Conservation (phyloP, 92 coral and sea anemone species). For the Parazoanthus atlanticus region DNA sequence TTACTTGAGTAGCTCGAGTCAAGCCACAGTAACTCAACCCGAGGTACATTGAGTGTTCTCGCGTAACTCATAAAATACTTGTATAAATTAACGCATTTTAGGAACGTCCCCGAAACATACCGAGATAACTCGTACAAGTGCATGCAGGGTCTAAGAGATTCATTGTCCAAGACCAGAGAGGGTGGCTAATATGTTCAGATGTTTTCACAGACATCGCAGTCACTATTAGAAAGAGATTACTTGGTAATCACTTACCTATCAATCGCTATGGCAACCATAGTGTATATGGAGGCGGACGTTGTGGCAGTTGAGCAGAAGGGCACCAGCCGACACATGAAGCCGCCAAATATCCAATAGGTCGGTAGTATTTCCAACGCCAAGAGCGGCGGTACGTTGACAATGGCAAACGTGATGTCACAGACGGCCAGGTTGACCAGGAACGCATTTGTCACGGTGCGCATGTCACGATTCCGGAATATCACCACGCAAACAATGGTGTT, state of each 20-base stretch:
- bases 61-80: too few relatives aligned
- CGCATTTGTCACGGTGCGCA: conserved; percentile 93
- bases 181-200: too few relatives aligned
- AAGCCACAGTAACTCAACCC: too few relatives aligned
- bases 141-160: too few relatives aligned
- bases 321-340: conserved; percentile 62
- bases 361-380: conserved; percentile 61
- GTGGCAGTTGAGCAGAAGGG: conserved; percentile 67
- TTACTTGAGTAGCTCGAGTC: too few relatives aligned
- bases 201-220: too few relatives aligned
- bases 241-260: conserved; percentile 64
- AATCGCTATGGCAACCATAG: conserved; percentile 85
- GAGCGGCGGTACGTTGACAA: conserved; percentile 73
- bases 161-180: too few relatives aligned
- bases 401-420: conserved; percentile 79
- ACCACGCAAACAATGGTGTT: conserved; percentile 85
- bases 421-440: conserved; percentile 86
- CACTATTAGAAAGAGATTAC: too few relatives aligned
- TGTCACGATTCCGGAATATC: conserved; percentile 71
- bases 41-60: too few relatives aligned
- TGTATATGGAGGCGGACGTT: conserved; percentile 77
- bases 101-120: too few relatives aligned
- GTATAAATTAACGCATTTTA: too few relatives aligned
- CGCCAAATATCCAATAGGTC: conserved; percentile 76
- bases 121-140: too few relatives aligned